A percentile compares a stretch with the other conserved stretches of the same genome.
Evolutionary conservation across 2,888 invertebrate species (phyloP).

Genomic region (Acanthoscelides obtectus): DNA sequence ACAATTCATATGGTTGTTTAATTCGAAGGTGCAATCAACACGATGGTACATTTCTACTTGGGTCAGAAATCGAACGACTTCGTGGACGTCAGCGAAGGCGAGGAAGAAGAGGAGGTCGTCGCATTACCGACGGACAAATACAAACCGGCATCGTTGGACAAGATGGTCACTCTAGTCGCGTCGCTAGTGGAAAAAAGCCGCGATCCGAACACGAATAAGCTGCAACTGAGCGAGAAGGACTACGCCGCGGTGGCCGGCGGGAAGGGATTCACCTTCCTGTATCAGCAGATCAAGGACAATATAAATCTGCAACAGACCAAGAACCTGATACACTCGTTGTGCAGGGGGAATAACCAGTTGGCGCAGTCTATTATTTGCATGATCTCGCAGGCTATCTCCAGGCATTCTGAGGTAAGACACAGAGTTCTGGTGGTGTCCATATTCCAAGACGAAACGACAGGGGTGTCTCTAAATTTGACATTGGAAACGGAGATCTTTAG

Average conservation of each 20-base stretch:
- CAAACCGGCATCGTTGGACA: conserved; percentile 86
- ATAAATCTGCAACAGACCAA: conserved; percentile 89
- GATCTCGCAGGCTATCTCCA: conserved; percentile 86
- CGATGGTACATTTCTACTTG: conserved; percentile 88
- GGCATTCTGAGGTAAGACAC: conserved; percentile 78
- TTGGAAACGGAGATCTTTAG: too few relatives aligned
- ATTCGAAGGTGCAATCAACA: conserved; percentile 76
- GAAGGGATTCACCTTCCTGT: conserved; percentile 90
- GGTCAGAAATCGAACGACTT: conserved; percentile 75
- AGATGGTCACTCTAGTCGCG: conserved; percentile 90
- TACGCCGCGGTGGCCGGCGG: conserved; percentile 80
- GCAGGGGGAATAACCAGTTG: conserved; percentile 85
- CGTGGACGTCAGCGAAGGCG: conserved; percentile 68
- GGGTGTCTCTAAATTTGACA: too few relatives aligned
- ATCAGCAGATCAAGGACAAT: conserved; percentile 91
- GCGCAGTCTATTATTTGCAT: conserved; percentile 85
- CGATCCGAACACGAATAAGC: conserved; percentile 62
- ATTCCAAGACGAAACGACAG: too few relatives aligned
- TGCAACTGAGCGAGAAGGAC: conserved; percentile 74
- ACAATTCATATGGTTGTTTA: too few relatives aligned
- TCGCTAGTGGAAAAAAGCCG: conserved; percentile 85
- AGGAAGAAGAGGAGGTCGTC: conserved; percentile 50
- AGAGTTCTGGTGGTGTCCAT: too few relatives aligned
- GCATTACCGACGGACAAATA: conserved; percentile 69
- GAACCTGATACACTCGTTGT: conserved; percentile 85